Percentiles rank a stretch among this genome's conserved stretches.
Conservation (phyloP, 2,113 vertebrate species). For the Podarcis cretensis region DNA sequence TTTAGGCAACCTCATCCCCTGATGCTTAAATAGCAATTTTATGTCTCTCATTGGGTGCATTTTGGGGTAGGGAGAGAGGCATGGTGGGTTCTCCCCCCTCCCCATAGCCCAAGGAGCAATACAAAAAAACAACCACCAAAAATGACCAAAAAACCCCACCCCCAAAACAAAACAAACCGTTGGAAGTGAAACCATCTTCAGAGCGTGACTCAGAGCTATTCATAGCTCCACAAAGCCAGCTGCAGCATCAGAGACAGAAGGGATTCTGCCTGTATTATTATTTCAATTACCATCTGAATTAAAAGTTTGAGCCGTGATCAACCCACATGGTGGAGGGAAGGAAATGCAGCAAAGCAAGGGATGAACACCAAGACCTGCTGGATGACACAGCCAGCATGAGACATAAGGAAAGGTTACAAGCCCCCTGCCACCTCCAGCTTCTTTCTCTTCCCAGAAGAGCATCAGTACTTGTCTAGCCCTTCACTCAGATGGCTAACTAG, state of each 20-base stretch:
- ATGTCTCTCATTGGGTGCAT: conserved; percentile 33
- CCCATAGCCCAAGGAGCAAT: conserved; percentile 49
- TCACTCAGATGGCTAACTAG: neutral
- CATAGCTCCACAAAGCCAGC: conserved; percentile 83
- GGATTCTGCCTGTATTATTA: conserved; percentile 86
- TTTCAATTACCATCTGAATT: conserved; percentile 91
- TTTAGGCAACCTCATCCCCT: conserved; percentile 9
- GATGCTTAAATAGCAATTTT: conserved; percentile 29
- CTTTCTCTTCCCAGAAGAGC: conserved; percentile 27
- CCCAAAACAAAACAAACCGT: conserved; percentile 68
- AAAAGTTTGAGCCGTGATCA: conserved; percentile 86
- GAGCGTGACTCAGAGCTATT: conserved; percentile 87
- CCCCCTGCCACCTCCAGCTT: conserved; percentile 12
- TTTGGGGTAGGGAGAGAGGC: conserved; percentile 46
- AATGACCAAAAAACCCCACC: conserved; percentile 41
- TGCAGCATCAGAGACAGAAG: conserved; percentile 83
- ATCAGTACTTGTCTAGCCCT: neutral
- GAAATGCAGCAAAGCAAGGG: conserved; percentile 75
- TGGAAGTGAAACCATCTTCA: conserved; percentile 76
- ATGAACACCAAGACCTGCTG: conserved; percentile 57
- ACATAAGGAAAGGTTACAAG: conserved; percentile 65
- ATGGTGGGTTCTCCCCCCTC: conserved; percentile 10
- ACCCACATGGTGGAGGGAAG: conserved; percentile 76
- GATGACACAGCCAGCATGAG: conserved; percentile 59
- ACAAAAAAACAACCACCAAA: too few relatives aligned